Base-by-base conservation (phyloP, 2,113 vertebrate species). In the Numenius arquata region DNA sequence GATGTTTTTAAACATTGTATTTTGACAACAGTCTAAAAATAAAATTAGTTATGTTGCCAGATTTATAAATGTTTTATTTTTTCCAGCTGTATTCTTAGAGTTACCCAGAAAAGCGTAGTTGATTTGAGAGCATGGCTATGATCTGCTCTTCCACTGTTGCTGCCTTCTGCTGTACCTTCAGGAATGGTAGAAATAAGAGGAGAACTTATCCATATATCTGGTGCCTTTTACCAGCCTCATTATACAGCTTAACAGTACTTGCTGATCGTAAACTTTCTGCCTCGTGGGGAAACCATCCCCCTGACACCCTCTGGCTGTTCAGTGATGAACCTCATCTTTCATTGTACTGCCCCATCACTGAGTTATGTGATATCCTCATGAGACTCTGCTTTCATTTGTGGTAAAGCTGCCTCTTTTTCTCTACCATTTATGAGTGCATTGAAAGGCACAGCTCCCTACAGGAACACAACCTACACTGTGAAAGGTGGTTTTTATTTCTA, bases 11-110 rank as follows among this genome's bases (percentile, higher is more conserved):
- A 76, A 32, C 26, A 22, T 41, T 82, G 12, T 65, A 62, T 89
- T 93, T 93, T 82, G 81, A 75, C 66, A 92, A 71, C 89, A 83
- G 41, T 26, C 88, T 95, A 92, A 95, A 96, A 93, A 93, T 94
- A 94, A 78, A 67, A 61, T 40, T 3, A 14, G 32, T 70, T 78
- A 38, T 8, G 15, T 75, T 94, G 36, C 58, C 66, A 92, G 80
- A 79, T 67, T 81, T 89, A 61, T 56, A 78, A 68, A 22, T 47
- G 27, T 3, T 80, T 81, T 81, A 14, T 80, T 92, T 95, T 94
- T 91, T 70, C 62, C 58, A 88, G 71, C 55, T 82, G 30, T 83
- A 62, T 68, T 91, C 66, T 94, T 70, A 82, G 48, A 72, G 55
- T 52, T 89, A 85, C 67, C 10, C 62, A 80, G 63, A 66, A 83